Percentiles rank a stretch among this genome's conserved stretches.
phyloP scores from a whole-genome alignment of 2,797 vertebrate species.

The Limnodromus scolopaceus region DNA sequence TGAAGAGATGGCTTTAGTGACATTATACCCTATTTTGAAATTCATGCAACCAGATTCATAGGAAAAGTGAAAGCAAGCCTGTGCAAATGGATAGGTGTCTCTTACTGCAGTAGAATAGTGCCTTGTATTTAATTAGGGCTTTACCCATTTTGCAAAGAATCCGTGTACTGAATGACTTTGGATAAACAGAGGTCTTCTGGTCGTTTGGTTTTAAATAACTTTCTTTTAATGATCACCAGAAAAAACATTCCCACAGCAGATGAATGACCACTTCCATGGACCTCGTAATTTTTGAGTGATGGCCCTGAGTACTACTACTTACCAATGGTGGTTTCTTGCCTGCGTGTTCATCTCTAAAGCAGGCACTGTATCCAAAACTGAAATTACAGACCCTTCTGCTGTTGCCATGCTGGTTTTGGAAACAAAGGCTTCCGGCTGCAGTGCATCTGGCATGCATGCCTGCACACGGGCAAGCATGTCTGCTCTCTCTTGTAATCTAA shows the following conservation, averaged over 20 bases:
- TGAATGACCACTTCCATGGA: background rate
- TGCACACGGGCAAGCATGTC: background rate
- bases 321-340: background rate
- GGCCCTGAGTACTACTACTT: background rate
- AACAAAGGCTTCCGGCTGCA: background rate
- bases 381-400: background rate
- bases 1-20: background rate
- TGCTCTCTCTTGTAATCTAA: background rate
- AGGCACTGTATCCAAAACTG: background rate
- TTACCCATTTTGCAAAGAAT: background rate
- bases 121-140: background rate
- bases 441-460: background rate
- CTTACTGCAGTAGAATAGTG: background rate
- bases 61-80: background rate
- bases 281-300: background rate
- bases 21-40: background rate
- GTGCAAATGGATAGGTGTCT: background rate
- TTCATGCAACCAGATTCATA: background rate
- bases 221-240: background rate
- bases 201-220: background rate
- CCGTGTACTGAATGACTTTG: accelerated
- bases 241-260: background rate
- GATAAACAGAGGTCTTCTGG: background rate
- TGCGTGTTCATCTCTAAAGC: background rate
- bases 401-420: background rate